Evolutionary conservation across 2,888 invertebrate genomes (phyloP), one percentile per base, ranked within the genome.

Genomic region (Dryobotodes eremita): DNA sequence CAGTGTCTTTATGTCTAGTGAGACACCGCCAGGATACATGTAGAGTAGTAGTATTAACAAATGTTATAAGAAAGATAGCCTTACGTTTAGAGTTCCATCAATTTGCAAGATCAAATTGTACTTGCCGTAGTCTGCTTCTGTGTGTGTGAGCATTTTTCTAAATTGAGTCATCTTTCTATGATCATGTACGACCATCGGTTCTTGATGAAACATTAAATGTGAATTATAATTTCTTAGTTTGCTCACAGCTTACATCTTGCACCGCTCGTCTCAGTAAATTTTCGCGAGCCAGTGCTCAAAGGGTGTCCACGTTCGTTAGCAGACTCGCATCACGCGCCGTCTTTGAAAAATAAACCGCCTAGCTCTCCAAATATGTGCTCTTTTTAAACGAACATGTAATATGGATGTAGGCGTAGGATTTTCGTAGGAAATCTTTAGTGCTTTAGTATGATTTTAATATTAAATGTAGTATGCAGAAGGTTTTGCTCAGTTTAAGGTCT

Each of bases 231-330:
- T 36, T 20, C 3, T 57, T 15, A 36, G 3, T 26, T 50, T 26
- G 61, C 36, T 50, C 2, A 11, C 55, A 55, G 48, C 72, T 66
- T 53, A 31, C 71, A 11, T 10, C 77, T 88, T 71, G 72, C 53
- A 53, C 86, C 86, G 69, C 64, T 66, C 77, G 59, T 70, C 66
- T 90, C 81, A 86, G 90, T 89, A 91, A 91, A 93, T 92, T 91
- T 91, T 92, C 91, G 90, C 94, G 92, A 92, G 90, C 89, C 91
- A 92, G 80, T 91, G 92, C 94, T 94, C 95, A 95, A 95, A 95
- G 94, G 93, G 90, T 90, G 84, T 80, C 83, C 82, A 86, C 86
- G 89, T 90, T 95, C 95, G 93, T 95, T 94, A 95, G 93, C 87
- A 89, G 86, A 84, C 78, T 81, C 84, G 75, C 86, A 85, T 85